A percentile compares a stretch with the other conserved stretches of the same genome.
Conservation (phyloP, 2,888 invertebrate species). For the Cheilosia variabilis region DNA sequence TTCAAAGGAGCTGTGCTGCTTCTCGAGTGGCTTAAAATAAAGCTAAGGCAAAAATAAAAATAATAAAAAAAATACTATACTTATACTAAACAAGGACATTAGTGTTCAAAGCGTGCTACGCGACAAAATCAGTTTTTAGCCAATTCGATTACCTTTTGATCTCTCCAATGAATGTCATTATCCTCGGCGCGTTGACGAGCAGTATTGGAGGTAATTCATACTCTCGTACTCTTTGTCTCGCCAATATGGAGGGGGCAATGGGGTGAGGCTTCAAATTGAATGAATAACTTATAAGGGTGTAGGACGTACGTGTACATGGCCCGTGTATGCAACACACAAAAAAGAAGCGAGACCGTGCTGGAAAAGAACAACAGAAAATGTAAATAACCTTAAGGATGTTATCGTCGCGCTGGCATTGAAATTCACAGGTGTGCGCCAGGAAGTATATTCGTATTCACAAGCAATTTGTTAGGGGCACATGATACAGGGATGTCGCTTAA, state of each 20-base stretch:
- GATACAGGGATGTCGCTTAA: slow-evolving; percentile 54
- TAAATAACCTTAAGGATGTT: slow-evolving; percentile 71
- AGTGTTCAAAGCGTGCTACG: slow-evolving; percentile 46
- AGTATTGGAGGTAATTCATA: not conserved
- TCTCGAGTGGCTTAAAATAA: slow-evolving; percentile 4
- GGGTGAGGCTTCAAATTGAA: slow-evolving; percentile 46
- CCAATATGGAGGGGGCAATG: not conserved
- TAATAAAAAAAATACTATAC: not conserved
- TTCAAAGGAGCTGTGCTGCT: slow-evolving; percentile 23
- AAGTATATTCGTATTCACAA: slow-evolving; percentile 49
- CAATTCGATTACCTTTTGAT: slow-evolving; percentile 75
- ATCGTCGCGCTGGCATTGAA: slow-evolving; percentile 61
- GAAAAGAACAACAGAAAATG: slow-evolving; percentile 51
- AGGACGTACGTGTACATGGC: slow-evolving; percentile 4
- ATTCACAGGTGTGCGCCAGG: slow-evolving; percentile 64
- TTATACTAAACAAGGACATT: slow-evolving; percentile 48
- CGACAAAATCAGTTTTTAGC: slow-evolving; percentile 69
- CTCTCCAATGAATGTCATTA: slow-evolving; percentile 70
- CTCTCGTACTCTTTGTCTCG: not conserved
- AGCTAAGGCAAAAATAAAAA: not conserved
- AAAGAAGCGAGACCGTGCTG: not conserved
- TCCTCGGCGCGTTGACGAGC: slow-evolving; percentile 1
- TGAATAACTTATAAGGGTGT: slow-evolving; percentile 60
- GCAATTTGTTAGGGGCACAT: slow-evolving; percentile 58
- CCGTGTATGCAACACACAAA: slow-evolving; percentile 9